Conservation (phyloP, 1,140 invertebrate genomes). For the Adoxophyes honmai region DNA sequence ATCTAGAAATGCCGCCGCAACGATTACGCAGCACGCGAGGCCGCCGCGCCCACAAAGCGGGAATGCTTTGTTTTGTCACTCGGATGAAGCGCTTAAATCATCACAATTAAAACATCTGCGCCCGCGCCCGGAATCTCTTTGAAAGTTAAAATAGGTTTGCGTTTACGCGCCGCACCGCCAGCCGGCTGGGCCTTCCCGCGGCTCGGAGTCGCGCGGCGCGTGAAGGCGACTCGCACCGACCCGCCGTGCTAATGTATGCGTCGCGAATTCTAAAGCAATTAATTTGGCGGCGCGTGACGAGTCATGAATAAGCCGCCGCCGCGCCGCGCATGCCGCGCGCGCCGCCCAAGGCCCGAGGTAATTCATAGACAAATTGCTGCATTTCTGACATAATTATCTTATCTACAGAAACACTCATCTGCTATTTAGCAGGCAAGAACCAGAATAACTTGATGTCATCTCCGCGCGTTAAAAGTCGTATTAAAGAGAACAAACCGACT, state of each 20-base stretch:
- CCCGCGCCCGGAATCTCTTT: slow-evolving; percentile 46
- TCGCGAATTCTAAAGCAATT: slow-evolving; percentile 7
- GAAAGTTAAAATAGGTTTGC: slow-evolving; percentile 36
- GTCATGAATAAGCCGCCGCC: too few species aligned
- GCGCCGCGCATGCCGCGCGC: too few species aligned
- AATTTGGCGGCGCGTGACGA: not conserved
- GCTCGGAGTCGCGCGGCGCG: too few species aligned
- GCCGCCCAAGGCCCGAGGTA: too few species aligned
- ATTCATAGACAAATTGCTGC: too few species aligned
- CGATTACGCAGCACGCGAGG: slow-evolving; percentile 7
- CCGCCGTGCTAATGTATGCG: not conserved
- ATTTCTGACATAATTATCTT: too few species aligned
- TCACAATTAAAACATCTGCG: slow-evolving; percentile 58
- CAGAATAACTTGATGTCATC: too few species aligned
- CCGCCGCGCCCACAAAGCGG: slow-evolving; percentile 17
- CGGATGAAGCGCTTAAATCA: slow-evolving; percentile 49
- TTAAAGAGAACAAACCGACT: too few species aligned
- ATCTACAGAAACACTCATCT: too few species aligned
- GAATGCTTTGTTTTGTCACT: slow-evolving; percentile 43
- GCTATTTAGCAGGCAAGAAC: not conserved
- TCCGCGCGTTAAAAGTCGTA: too few species aligned
- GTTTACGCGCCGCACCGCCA: not conserved
- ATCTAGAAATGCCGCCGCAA: slow-evolving; percentile 5
- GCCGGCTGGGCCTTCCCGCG: too few species aligned
- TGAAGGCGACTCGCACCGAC: too few species aligned